Base-by-base conservation (phyloP, 2,113 vertebrate species). In the Nothoprocta pentlandii region DNA sequence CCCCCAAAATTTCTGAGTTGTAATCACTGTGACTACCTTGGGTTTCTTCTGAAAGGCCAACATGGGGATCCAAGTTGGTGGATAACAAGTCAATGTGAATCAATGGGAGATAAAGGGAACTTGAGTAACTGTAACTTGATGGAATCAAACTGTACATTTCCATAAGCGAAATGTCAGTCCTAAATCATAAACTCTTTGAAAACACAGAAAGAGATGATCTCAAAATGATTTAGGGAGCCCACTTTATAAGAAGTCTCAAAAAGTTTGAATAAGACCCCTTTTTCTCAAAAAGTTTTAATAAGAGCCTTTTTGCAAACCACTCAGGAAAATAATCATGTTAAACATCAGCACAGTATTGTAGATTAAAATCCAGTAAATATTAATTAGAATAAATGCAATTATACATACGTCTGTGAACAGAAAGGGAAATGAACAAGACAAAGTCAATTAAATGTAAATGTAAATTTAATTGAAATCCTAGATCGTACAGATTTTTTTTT, bases 381-480 rank as follows among this genome's bases (percentile, higher is more conserved):
- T 92, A 95, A 96, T 96, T 88, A 92, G 80, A 95, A 95, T 90
- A 88, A 95, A 95, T 79, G 84, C 66, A 93, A 93, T 94, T 96
- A 92, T 64, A 81, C 80, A 76, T 96, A 96, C 84, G 34, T 89
- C 73, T 95, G 88, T 90, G 91, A 95, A 93, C 42, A 68, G 78
- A 95, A 39, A 92, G 56, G 74, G 89, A 96, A 96, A 95, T 89
- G 77, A 94, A 74, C 53, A 91, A 93, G 93, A 96, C 95, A 93
- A 96, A 96, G 83, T 90, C 86, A 95, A 95, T 92, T 96, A 96
- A 93, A 95, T 95, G 76, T 89, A 96, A 94, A 94, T 96, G 85
- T 89, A 90, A 96, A 89, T 94, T 93, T 95, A 95, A 95, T 93
- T 95, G 73, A 95, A 94, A 93, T 96, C 92, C 90, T 71, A 92